Evolutionary conservation across 1,140 invertebrate genomes (phyloP), one percentile per base, ranked within the genome.

Genomic region (Bombus vancouverensis): DNA sequence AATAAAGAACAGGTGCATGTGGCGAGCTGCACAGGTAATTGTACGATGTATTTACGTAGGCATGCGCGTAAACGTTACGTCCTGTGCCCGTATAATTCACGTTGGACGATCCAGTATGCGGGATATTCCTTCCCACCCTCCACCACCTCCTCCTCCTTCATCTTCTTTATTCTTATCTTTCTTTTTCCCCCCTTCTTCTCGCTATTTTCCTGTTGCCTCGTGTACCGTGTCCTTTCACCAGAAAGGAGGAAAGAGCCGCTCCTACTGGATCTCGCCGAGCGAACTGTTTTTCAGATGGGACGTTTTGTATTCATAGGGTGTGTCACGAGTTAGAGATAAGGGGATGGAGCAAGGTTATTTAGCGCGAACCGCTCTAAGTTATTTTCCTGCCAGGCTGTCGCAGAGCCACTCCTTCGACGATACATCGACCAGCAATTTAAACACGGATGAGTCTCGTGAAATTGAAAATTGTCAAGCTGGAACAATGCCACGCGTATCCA

Each of bases 1-100:
- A 89, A 87, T 89, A 89, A 88, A 78, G 88, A 89, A 77, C 88
- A 89, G 88, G 83, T 89, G 87, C 87, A 70, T 39, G 68, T 28
- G 34, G 42, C 44, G 62, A 71, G 82, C 18, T 73, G 53, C 47
- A 28, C 59, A 9, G 53, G 62, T 89, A 89, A 89, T 89, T 87
- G 86, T 83, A 74, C 81, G 47, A 66, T 57, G 84, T 81, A 87
- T 89, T 89, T 86, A 89, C 70, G 83, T 66, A 80, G 84, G 75
- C 57, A 86, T 74, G 83, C 68, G 59, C 57, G 76, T 81, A 77
- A 88, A 68, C 73, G 83, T 47, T 34, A 44, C 87, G 78, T 88
- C 68, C 73, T 89, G 76, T n/a, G 68, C 81, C 44, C 57, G 47
- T 81, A 42, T 86, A 87, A 72, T 81, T 78, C 42, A 47, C 72